phyloP scores from a whole-genome alignment of 2,113 vertebrate species.

The Platichthys stellatus region DNA sequence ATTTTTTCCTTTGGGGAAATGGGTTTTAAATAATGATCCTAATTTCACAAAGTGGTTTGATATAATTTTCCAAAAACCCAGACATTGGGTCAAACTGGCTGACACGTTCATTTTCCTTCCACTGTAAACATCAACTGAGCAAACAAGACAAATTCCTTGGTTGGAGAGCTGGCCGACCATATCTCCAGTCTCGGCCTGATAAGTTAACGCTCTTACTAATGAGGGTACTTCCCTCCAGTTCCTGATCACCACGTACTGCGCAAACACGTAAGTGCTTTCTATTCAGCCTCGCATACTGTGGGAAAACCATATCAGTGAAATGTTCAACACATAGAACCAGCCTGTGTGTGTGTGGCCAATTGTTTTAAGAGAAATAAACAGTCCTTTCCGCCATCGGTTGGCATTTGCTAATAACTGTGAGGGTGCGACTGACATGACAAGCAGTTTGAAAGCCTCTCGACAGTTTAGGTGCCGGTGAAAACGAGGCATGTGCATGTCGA shows the following conservation, averaged over 20 bases:
- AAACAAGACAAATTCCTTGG: constrained; percentile 67
- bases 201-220: constrained; percentile 63
- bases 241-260: constrained; percentile 59
- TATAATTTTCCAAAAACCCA: constrained; percentile 23
- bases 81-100: constrained; percentile 38
- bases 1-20: too few relatives aligned
- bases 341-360: constrained; percentile 51
- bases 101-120: constrained; percentile 49
- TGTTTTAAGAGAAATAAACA: constrained; percentile 77
- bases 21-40: constrained; percentile 13
- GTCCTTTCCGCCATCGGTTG: constrained; percentile 57
- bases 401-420: constrained; percentile 67
- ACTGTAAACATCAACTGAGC: constrained; percentile 65
- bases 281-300: constrained; percentile 45
- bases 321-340: constrained; percentile 15
- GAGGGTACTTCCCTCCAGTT: constrained; percentile 57
- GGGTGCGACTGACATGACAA: constrained; percentile 68
- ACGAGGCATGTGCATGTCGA: constrained; percentile 50
- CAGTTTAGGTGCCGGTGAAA: constrained; percentile 53
- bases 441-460: constrained; percentile 60
- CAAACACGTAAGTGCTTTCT: constrained; percentile 42
- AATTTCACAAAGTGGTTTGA: constrained; percentile 9
- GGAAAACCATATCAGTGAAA: constrained; percentile 55
- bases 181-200: constrained; percentile 66
- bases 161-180: constrained; percentile 28